phyloP scores from a whole-genome alignment of 2,113 vertebrate genomes.

The Nymphicus hollandicus region DNA sequence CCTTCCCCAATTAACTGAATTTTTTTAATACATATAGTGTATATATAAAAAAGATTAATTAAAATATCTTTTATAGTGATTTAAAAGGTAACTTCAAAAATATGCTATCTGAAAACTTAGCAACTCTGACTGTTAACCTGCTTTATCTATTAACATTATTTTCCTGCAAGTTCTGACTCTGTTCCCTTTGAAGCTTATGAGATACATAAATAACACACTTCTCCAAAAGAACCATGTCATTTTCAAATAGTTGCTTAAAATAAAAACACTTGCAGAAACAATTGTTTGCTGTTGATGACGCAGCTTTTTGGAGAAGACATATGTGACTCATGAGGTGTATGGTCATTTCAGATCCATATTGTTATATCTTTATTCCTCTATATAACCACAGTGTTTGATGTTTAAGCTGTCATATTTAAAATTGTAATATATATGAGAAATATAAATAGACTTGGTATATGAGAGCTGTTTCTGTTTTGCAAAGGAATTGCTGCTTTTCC shows the following conservation, averaged over 20 bases:
- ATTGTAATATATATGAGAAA: background rate
- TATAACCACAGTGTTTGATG: background rate
- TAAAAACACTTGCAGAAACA: conserved; percentile 33
- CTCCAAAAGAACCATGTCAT: background rate
- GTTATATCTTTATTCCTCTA: background rate
- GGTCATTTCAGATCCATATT: background rate
- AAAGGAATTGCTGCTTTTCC: conserved; percentile 18
- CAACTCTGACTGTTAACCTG: background rate
- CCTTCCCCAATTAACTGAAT: background rate
- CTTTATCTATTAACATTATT: background rate
- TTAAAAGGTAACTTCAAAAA: background rate
- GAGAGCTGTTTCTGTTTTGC: background rate
- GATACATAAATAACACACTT: conserved; percentile 15
- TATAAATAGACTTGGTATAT: background rate
- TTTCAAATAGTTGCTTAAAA: conserved; percentile 34
- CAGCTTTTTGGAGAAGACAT: background rate
- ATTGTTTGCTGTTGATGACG: background rate
- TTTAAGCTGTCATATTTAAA: conserved; percentile 4
- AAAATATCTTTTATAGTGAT: background rate
- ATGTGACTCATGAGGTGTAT: background rate
- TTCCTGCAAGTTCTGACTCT: background rate
- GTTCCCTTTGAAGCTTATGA: conserved; percentile 44
- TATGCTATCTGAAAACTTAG: background rate
- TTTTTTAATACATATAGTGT: background rate
- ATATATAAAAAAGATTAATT: background rate